phyloP scores from a whole-genome alignment of 1,140 invertebrate species.

The Heliconius hewitsoni region DNA sequence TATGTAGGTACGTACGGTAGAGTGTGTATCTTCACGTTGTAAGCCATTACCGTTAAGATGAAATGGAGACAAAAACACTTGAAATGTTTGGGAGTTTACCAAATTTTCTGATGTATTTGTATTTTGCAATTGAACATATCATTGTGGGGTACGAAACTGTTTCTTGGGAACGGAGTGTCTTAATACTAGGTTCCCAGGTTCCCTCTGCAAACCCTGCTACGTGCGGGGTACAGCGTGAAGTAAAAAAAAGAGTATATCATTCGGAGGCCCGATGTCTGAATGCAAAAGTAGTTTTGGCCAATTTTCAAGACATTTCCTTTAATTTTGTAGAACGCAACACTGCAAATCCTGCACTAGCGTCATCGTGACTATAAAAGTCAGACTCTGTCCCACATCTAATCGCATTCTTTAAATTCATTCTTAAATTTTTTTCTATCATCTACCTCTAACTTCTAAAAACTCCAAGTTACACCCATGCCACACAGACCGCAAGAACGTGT shows the following conservation, averaged over 20 bases:
- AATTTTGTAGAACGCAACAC: not conserved
- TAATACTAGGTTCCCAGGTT: too few relatives aligned
- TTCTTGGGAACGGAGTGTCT: too few relatives aligned
- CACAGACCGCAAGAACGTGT: constrained; percentile 14
- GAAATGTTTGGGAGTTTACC: not conserved
- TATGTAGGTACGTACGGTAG: not conserved
- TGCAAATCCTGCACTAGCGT: not conserved
- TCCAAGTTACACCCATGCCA: not conserved
- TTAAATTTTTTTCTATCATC: not conserved
- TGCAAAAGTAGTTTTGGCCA: not conserved
- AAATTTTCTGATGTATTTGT: not conserved
- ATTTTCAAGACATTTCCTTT: not conserved
- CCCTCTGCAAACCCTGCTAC: too few relatives aligned
- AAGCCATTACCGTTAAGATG: constrained; percentile 7
- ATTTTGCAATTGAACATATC: not conserved
- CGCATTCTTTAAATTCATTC: not conserved
- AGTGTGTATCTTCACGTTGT: constrained; percentile 6
- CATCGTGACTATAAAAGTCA: too few relatives aligned
- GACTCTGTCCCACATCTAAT: not conserved
- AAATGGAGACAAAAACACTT: constrained; percentile 8
- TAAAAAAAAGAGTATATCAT: not conserved
- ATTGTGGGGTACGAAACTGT: not conserved
- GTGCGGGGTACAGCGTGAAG: not conserved
- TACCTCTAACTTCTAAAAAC: not conserved
- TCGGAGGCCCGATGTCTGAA: too few relatives aligned